A percentile compares a stretch with the other conserved stretches of the same genome.
Conservation (phyloP, 2,113 vertebrate genomes). For the Tupaia tana region DNA sequence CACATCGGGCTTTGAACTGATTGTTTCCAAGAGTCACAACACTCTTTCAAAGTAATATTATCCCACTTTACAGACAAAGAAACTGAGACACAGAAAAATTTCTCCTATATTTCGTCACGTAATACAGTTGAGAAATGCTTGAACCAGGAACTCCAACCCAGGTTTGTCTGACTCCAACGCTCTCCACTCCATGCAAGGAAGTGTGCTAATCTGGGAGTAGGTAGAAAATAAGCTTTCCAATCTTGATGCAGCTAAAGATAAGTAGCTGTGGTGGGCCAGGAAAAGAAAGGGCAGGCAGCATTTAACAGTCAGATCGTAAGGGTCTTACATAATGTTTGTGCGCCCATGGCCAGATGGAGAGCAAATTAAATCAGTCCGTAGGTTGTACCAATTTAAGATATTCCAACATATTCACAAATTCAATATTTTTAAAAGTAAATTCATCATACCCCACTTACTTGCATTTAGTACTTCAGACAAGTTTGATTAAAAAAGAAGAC, state of each 20-base stretch:
- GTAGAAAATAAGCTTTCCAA: not conserved
- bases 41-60: not conserved
- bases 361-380: not conserved
- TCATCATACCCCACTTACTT: slow-evolving; percentile 1
- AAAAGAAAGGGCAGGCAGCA: not conserved
- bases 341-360: not conserved
- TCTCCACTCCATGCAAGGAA: not conserved
- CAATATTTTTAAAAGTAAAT: not conserved
- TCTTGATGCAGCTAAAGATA: not conserved
- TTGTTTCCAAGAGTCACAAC: not conserved
- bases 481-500: not conserved
- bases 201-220: not conserved
- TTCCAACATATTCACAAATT: not conserved
- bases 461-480: not conserved
- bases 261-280: not conserved
- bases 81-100: not conserved
- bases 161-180: not conserved
- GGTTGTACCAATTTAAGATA: not conserved
- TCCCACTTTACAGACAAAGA: not conserved
- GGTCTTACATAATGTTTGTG: not conserved
- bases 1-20: not conserved
- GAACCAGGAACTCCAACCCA: not conserved
- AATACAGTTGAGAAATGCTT: not conserved
- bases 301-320: not conserved
- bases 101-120: not conserved